A percentile compares a stretch with the other conserved stretches of the same genome.
Conservation (phyloP, 2,888 invertebrate species). For the Acanthopleura granulata region DNA sequence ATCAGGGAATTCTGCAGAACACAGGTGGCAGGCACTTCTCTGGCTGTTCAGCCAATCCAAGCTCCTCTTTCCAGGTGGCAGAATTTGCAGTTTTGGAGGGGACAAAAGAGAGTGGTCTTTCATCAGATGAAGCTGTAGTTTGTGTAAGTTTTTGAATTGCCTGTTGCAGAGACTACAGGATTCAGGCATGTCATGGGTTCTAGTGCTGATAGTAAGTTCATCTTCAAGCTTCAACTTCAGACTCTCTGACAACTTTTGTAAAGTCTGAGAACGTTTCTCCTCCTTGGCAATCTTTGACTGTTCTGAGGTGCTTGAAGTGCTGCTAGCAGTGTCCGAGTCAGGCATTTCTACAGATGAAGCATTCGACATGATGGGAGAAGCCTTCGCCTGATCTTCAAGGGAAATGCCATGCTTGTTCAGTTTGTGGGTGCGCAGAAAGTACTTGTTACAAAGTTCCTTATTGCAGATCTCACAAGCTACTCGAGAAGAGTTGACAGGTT, state of each 20-base stretch:
- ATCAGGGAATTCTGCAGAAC: slow-evolving; percentile 68
- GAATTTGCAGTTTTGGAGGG: slow-evolving; percentile 41
- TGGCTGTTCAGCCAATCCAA: slow-evolving; percentile 2
- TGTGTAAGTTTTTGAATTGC: slow-evolving; percentile 20
- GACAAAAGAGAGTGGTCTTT: slow-evolving; percentile 52
- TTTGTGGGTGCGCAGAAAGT: slow-evolving; percentile 69
- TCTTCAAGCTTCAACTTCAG: slow-evolving; percentile 43
- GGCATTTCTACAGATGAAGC: slow-evolving; percentile 51
- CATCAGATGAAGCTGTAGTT: slow-evolving; percentile 31
- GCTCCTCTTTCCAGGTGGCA: slow-evolving; percentile 25
- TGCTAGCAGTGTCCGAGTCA: slow-evolving; percentile 55
- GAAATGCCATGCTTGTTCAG: slow-evolving; percentile 68
- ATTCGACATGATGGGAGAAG: slow-evolving; percentile 43
- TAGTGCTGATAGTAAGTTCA: slow-evolving; percentile 24
- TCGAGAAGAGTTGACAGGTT: slow-evolving; percentile 61
- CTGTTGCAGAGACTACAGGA: slow-evolving; percentile 20
- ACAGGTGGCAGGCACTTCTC: slow-evolving; percentile 59
- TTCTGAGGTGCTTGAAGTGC: slow-evolving; percentile 55
- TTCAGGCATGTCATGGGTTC: slow-evolving; percentile 18
- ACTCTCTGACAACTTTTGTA: slow-evolving; percentile 35
- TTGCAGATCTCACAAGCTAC: slow-evolving; percentile 68
- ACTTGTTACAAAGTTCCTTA: slow-evolving; percentile 70
- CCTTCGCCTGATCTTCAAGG: slow-evolving; percentile 54
- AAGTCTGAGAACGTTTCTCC: slow-evolving; percentile 26
- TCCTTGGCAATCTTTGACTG: slow-evolving; percentile 37